Conservation (phyloP, 2,888 invertebrate genomes). For the Pandemis cinnamomeana region DNA sequence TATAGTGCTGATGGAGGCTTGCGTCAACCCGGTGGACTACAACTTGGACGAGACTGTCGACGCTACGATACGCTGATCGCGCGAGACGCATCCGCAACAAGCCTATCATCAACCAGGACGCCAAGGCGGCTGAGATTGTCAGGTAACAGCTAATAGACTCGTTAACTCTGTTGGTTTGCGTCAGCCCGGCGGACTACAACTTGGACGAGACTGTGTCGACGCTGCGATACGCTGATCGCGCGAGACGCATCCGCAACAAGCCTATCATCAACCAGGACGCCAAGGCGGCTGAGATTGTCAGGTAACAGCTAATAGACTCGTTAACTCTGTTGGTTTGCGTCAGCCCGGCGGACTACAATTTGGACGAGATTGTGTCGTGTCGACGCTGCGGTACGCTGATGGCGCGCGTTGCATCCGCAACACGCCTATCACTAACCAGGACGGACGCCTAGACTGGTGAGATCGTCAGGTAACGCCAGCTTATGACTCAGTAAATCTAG, state of each 20-base stretch:
- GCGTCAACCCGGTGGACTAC: constrained; percentile 96
- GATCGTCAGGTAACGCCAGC: constrained; percentile 82
- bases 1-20: constrained; percentile 93
- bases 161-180: constrained; percentile 92
- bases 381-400: constrained; percentile 95
- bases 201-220: constrained; percentile 95
- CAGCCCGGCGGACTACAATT: constrained; percentile 96
- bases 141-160: constrained; percentile 56
- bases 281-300: constrained; percentile 90
- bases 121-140: constrained; percentile 91
- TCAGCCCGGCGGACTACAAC: constrained; percentile 96
- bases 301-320: constrained; percentile 54
- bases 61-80: constrained; percentile 94
- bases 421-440: constrained; percentile 93
- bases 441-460: constrained; percentile 91
- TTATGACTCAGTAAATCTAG: too few relatives aligned
- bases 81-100: constrained; percentile 95
- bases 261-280: constrained; percentile 94
- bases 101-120: constrained; percentile 94
- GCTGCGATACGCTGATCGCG: constrained; percentile 94
- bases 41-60: constrained; percentile 95
- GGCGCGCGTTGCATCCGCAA: constrained; percentile 94
- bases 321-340: constrained; percentile 92
- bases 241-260: constrained; percentile 94
- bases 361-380: constrained; percentile 95